Evolutionary conservation across 2,888 invertebrate genomes (phyloP).

Genomic region (Epistrophe grossulariae): DNA sequence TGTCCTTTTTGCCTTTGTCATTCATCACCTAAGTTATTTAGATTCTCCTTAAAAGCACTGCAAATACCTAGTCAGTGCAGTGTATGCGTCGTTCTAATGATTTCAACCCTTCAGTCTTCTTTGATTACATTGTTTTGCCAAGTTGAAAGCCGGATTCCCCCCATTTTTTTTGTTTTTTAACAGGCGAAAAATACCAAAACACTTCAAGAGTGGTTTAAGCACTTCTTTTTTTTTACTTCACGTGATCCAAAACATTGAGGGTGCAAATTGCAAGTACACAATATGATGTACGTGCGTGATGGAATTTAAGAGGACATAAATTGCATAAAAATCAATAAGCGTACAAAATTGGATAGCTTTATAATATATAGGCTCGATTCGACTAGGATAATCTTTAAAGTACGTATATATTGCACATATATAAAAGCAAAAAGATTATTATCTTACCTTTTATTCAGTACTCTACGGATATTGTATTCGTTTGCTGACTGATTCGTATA

Average conservation of each 20-base stretch:
- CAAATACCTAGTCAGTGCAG: conserved; percentile 37
- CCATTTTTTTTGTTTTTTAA: conserved; percentile 21
- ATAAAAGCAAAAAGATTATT: conserved; percentile 32
- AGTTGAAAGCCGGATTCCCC: conserved; percentile 48
- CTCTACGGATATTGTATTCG: conserved; percentile 84
- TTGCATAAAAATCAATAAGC: conserved; percentile 63
- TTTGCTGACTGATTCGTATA: conserved; percentile 76
- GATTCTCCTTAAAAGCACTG: conserved; percentile 44
- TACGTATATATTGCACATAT: background rate
- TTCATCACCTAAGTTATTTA: conserved; percentile 25
- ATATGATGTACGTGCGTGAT: conserved; percentile 65
- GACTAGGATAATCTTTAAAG: conserved; percentile 10
- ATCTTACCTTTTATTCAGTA: conserved; percentile 85
- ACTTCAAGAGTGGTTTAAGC: conserved; percentile 63
- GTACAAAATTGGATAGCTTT: background rate
- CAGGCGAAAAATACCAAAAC: conserved; percentile 56
- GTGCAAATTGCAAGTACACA: conserved; percentile 52
- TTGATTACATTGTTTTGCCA: conserved; percentile 66
- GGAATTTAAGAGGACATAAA: conserved; percentile 61
- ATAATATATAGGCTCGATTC: background rate
- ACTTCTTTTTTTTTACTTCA: conserved; percentile 44
- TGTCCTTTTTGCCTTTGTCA: conserved; percentile 5
- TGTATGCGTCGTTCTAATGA: conserved; percentile 38
- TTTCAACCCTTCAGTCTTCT: conserved; percentile 60
- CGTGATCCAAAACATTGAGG: conserved; percentile 66